Evolutionary conservation across 2,888 invertebrate genomes (phyloP).

Genomic region (Aplocera efformata): DNA sequence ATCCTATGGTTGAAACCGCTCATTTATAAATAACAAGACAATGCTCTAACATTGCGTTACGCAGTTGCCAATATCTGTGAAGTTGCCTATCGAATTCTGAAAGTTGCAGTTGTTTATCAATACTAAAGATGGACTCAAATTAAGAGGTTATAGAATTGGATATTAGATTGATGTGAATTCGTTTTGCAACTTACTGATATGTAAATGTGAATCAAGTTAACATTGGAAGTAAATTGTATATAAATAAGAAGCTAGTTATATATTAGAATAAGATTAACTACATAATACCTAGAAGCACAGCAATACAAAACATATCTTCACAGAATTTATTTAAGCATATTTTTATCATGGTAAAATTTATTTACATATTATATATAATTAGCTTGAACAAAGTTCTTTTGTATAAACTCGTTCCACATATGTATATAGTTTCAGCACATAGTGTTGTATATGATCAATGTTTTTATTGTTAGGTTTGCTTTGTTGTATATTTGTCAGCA

Average conservation of each 20-base stretch:
- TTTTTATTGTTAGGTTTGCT: constrained; percentile 41
- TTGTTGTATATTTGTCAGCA: constrained; percentile 51
- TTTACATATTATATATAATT: constrained; percentile 52
- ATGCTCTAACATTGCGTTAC: too few species aligned
- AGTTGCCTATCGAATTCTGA: too few species aligned
- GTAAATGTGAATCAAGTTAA: constrained; percentile 14
- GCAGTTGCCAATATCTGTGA: too few species aligned
- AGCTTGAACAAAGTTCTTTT: constrained; percentile 69
- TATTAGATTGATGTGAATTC: too few species aligned
- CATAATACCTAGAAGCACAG: constrained; percentile 18
- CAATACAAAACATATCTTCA: constrained; percentile 37
- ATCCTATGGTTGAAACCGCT: too few species aligned
- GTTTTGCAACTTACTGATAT: not conserved
- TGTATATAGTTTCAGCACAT: constrained; percentile 59
- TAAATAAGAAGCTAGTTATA: constrained; percentile 7
- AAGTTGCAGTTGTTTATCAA: too few species aligned
- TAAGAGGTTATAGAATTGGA: too few species aligned
- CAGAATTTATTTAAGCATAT: constrained; percentile 17
- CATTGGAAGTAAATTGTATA: constrained; percentile 5
- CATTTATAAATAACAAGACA: too few species aligned
- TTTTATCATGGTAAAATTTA: constrained; percentile 21
- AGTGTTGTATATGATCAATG: constrained; percentile 51
- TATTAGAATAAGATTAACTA: not conserved
- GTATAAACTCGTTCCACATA: constrained; percentile 39
- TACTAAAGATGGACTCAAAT: too few species aligned